Conservation (phyloP, 2,113 vertebrate genomes). For the Aythya baeri region DNA sequence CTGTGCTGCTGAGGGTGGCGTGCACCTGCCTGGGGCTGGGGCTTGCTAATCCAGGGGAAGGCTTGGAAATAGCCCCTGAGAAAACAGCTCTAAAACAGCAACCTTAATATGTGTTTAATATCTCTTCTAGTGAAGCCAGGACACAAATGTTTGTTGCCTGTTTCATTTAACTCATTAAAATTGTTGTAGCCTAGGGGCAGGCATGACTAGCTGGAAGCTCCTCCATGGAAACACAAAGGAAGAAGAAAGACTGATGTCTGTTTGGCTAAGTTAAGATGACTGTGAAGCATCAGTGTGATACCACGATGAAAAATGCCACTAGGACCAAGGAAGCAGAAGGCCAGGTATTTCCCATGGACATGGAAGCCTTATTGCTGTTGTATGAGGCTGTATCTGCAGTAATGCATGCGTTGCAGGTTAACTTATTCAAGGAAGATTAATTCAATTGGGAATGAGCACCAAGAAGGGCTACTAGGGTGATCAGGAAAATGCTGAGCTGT, state of each 20-base stretch:
- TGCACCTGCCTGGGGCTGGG: not conserved
- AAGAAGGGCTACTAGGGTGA: not conserved
- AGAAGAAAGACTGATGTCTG: not conserved
- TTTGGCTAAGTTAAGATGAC: not conserved
- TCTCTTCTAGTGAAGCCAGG: not conserved
- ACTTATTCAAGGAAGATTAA: not conserved
- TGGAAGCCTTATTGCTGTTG: not conserved
- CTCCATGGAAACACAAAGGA: not conserved
- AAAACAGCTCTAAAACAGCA: not conserved
- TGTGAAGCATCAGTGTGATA: rapidly evolving
- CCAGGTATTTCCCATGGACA: not conserved
- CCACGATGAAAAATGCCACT: not conserved
- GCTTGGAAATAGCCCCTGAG: not conserved
- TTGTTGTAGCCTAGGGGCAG: not conserved
- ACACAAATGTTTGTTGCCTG: not conserved
- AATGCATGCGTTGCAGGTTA: not conserved
- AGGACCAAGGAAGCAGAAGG: not conserved
- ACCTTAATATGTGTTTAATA: not conserved
- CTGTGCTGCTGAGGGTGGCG: not conserved
- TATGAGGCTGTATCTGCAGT: rapidly evolving
- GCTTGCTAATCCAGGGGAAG: not conserved
- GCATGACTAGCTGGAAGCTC: not conserved
- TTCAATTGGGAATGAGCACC: not conserved
- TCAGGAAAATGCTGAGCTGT: not conserved
- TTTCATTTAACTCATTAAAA: not conserved